These are phyloP conservation scores for Enteromius thamalakanensis DNA, from an alignment of 2,797 vertebrate genomes.

Conservation along the genomic window DNA sequence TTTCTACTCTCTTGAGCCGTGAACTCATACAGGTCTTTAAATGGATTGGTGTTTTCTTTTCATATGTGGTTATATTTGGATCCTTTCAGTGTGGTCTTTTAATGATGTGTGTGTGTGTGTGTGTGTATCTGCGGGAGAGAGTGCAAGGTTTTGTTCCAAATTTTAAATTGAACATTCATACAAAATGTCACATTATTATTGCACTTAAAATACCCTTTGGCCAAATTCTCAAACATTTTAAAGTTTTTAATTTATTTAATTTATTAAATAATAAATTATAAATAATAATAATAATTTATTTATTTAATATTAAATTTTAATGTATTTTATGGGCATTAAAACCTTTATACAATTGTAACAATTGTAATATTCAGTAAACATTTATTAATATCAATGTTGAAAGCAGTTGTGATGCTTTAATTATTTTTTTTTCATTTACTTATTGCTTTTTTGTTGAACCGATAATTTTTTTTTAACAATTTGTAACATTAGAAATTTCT, in stretches of 20 bases:
- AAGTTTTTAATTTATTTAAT: background rate
- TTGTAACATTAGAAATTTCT: background rate
- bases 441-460: background rate
- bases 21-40: slow-evolving; percentile 46
- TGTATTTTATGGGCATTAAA: background rate
- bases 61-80: slow-evolving; percentile 31
- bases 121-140: slow-evolving; percentile 19
- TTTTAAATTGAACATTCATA: background rate
- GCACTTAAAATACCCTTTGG: background rate
- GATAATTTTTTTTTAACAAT: no score
- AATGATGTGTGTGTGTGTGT: background rate
- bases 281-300: no score
- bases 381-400: background rate
- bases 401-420: background rate
- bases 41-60: slow-evolving; percentile 43
- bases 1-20: slow-evolving; percentile 34
- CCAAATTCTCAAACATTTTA: background rate
- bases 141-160: background rate
- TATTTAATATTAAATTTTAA: no score
- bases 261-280: no score
- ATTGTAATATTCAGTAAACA: background rate
- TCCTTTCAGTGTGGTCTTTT: slow-evolving; percentile 13
- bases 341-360: background rate
- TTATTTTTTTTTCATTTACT: background rate
- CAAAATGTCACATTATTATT: background rate